Conservation (phyloP, 2,888 invertebrate genomes). For the Galerucella pusilla region DNA sequence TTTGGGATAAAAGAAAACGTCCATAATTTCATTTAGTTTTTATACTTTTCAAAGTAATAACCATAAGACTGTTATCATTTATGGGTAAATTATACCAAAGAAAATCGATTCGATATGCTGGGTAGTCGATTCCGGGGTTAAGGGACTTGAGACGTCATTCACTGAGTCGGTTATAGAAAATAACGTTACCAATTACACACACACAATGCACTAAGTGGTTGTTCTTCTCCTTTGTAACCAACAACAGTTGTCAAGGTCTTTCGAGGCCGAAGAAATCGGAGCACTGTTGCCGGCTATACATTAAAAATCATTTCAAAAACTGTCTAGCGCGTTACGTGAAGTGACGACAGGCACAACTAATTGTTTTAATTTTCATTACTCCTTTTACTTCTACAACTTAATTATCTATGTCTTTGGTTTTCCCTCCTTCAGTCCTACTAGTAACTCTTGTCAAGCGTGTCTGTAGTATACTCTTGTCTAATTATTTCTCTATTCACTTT, state of each 20-base stretch:
- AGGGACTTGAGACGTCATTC: slow-evolving; percentile 40
- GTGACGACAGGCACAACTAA: no score
- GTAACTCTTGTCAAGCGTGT: no score
- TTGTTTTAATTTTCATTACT: no score
- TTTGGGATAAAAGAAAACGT: background rate
- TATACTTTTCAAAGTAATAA: background rate
- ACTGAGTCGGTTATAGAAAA: slow-evolving; percentile 37
- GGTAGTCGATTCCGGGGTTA: slow-evolving; percentile 41
- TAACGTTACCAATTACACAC: slow-evolving; percentile 43
- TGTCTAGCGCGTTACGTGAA: no score
- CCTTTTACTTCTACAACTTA: no score
- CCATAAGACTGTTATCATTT: background rate
- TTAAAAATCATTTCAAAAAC: no score
- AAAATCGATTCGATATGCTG: slow-evolving; percentile 1
- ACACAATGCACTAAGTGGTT: slow-evolving; percentile 28
- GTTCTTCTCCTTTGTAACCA: slow-evolving; percentile 34
- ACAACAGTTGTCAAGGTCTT: slow-evolving; percentile 51
- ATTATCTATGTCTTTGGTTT: no score
- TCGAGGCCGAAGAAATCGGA: slow-evolving; percentile 46
- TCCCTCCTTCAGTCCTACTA: no score
- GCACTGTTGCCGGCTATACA: slow-evolving; percentile 27
- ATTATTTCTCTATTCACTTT: no score
- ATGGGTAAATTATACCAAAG: background rate
- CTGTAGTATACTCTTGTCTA: no score
- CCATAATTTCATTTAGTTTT: background rate